These are phyloP conservation scores for Brenthis hecate DNA, from an alignment of 2,888 invertebrate genomes.

Conservation along the genomic window DNA sequence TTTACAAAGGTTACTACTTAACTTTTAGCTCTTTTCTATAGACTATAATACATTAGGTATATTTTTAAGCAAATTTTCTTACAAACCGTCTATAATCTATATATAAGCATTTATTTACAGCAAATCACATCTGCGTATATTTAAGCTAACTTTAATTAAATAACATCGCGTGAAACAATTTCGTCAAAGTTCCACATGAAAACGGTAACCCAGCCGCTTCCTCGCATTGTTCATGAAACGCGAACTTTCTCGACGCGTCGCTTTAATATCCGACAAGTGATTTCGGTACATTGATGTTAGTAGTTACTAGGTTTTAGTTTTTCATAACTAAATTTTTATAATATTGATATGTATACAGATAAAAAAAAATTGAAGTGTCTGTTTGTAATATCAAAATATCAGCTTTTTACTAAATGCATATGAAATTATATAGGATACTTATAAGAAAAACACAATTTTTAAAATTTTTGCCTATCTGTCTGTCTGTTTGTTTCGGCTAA, in stretches of 20 bases:
- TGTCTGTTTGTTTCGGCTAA: too few relatives aligned
- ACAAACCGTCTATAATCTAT: constrained; percentile 10
- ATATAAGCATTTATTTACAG: constrained; percentile 30
- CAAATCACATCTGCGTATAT: background rate
- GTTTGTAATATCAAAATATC: too few relatives aligned
- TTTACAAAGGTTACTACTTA: too few relatives aligned
- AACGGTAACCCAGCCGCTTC: constrained; percentile 69
- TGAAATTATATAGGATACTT: too few relatives aligned
- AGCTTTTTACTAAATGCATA: too few relatives aligned
- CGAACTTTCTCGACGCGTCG: constrained; percentile 30
- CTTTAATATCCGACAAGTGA: constrained; percentile 32
- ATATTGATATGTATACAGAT: too few relatives aligned
- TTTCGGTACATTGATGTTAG: constrained; percentile 17
- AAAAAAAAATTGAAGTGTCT: too few relatives aligned
- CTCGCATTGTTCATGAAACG: constrained; percentile 74
- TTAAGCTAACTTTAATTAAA: constrained; percentile 42
- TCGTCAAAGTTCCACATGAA: constrained; percentile 41
- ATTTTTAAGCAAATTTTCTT: background rate
- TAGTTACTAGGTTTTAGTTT: background rate
- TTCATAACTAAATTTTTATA: background rate
- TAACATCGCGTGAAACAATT: constrained; percentile 43
- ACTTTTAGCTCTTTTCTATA: too few relatives aligned
- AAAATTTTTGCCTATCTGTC: too few relatives aligned
- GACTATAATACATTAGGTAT: too few relatives aligned
- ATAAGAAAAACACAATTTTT: too few relatives aligned